These are phyloP conservation scores for Trichomycterus rosablanca DNA, from an alignment of 2,113 vertebrate species.

Conservation along the genomic window DNA sequence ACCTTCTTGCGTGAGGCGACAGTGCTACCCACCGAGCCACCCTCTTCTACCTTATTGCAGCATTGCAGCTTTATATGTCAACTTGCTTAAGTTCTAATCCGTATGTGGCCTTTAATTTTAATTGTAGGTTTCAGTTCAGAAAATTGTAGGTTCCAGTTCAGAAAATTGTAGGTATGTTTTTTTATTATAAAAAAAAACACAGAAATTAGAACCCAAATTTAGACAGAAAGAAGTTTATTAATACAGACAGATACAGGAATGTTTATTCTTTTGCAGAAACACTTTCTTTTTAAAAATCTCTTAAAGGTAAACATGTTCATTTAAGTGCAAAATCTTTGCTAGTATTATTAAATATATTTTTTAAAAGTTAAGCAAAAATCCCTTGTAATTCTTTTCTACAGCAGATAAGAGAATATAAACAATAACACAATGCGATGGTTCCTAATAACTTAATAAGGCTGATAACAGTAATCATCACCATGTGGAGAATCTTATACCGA, in stretches of 20 bases:
- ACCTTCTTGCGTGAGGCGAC: too few relatives aligned
- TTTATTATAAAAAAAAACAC: neutral
- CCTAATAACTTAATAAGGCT: conserved; percentile 48
- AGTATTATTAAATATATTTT: conserved; percentile 61
- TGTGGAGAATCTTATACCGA: neutral
- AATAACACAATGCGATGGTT: conserved; percentile 59
- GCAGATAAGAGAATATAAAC: conserved; percentile 63
- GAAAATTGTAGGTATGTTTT: too few relatives aligned
- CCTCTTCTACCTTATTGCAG: too few relatives aligned
- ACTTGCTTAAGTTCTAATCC: too few relatives aligned
- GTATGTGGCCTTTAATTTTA: too few relatives aligned
- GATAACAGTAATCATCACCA: conserved; percentile 2
- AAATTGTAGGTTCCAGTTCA: too few relatives aligned
- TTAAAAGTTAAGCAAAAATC: conserved; percentile 55
- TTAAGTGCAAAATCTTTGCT: conserved; percentile 79
- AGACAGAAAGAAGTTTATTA: conserved; percentile 64
- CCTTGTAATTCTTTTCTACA: conserved; percentile 66
- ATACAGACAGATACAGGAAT: conserved; percentile 65
- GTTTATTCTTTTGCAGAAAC: conserved; percentile 58
- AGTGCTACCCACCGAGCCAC: too few relatives aligned
- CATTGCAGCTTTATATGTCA: too few relatives aligned
- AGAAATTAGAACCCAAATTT: neutral
- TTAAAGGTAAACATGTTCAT: conserved; percentile 61
- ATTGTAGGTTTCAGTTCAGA: too few relatives aligned
- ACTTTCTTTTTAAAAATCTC: conserved; percentile 55